Evolutionary conservation across 2,888 invertebrate genomes (phyloP).

Genomic region (Ochropleura leucogaster): DNA sequence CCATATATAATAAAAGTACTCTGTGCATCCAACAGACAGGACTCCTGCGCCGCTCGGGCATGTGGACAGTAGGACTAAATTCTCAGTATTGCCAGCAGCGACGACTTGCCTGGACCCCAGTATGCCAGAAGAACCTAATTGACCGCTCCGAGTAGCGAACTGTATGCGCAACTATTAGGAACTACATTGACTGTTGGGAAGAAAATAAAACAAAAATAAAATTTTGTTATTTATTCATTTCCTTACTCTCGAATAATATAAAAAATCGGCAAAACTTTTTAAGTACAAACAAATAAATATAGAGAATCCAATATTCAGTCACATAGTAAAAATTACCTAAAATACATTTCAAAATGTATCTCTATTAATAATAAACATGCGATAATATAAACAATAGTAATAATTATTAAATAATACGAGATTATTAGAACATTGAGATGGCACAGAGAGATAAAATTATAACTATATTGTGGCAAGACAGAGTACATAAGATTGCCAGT

Average conservation of each 20-base stretch:
- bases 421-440: constrained; percentile 65
- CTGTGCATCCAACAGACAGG: too few species aligned
- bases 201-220: constrained; percentile 53
- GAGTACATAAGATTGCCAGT: constrained; percentile 46
- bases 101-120: too few species aligned
- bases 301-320: constrained; percentile 82
- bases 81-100: too few species aligned
- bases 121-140: too few species aligned
- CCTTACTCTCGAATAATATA: constrained; percentile 70
- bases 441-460: constrained; percentile 65
- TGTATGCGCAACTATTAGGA: too few species aligned
- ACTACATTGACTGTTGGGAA: too few species aligned
- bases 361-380: constrained; percentile 64
- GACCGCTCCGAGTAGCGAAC: too few species aligned
- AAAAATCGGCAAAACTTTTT: constrained; percentile 80
- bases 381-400: constrained; percentile 62
- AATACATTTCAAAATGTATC: constrained; percentile 63
- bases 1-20: too few species aligned
- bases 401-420: constrained; percentile 62
- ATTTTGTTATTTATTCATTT: constrained; percentile 66
- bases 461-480: constrained; percentile 65
- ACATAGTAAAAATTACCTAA: constrained; percentile 74
- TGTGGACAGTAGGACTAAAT: too few species aligned
- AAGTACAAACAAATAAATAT: constrained; percentile 86
- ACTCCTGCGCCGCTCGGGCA: too few species aligned